Evolutionary conservation across 1,140 invertebrate genomes (phyloP).

Genomic region (Trialeurodes vaporariorum): DNA sequence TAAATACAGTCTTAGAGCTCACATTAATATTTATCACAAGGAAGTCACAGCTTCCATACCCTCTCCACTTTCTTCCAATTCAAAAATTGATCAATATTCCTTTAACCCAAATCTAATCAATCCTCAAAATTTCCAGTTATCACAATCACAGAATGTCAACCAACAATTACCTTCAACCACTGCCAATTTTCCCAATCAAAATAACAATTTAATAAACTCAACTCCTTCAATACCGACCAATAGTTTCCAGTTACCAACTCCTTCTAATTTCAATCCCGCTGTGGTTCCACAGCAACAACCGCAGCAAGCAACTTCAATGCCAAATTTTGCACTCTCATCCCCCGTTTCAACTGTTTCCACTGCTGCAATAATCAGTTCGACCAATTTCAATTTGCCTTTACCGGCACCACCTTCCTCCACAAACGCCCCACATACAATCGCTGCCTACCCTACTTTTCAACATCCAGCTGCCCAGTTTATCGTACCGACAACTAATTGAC

Average conservation of each 20-base stretch:
- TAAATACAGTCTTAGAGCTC: constrained; percentile 51
- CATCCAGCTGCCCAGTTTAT: neutral
- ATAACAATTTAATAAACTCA: neutral
- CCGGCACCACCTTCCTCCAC: no score
- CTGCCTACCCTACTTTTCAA: neutral
- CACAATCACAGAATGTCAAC: neutral
- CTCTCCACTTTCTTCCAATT: neutral
- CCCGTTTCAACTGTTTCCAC: neutral
- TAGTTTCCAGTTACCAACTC: neutral
- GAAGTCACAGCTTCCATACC: constrained; percentile 7
- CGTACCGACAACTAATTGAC: neutral
- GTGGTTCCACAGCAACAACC: neutral
- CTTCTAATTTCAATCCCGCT: neutral
- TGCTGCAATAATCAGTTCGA: neutral
- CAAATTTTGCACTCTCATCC: neutral
- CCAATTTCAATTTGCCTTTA: neutral
- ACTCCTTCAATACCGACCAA: neutral
- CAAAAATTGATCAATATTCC: neutral
- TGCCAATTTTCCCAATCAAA: neutral
- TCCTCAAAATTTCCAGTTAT: neutral
- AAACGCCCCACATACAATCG: neutral
- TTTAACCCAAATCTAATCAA: neutral
- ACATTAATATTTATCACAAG: constrained; percentile 35
- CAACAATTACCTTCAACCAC: neutral
- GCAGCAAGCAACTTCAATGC: neutral